These are phyloP conservation scores for Megaptera novaeangliae DNA, from an alignment of 2,113 vertebrate species.

Conservation along the genomic window DNA sequence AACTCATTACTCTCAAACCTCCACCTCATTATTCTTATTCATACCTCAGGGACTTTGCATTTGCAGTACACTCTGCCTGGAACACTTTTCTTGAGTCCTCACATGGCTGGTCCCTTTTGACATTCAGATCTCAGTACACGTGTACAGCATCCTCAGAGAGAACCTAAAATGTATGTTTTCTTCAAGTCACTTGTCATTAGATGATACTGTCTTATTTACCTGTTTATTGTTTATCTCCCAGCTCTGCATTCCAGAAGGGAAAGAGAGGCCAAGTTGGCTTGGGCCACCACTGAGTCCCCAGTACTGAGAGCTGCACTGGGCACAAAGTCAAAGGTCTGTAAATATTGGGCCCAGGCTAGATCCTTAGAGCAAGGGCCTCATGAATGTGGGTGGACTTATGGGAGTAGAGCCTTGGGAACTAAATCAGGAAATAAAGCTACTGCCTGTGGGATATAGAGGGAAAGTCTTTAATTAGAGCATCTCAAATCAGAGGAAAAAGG, in stretches of 20 bases:
- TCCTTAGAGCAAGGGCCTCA: background rate
- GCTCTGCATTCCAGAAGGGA: background rate
- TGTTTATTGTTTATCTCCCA: background rate
- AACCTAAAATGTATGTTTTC: background rate
- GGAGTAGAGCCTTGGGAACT: background rate
- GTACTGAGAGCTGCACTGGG: background rate
- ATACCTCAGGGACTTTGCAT: background rate
- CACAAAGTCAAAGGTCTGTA: background rate
- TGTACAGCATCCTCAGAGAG: background rate
- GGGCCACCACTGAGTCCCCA: background rate
- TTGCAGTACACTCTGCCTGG: background rate
- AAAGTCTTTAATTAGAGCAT: background rate
- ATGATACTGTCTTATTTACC: background rate
- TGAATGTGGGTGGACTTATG: background rate
- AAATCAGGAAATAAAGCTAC: background rate
- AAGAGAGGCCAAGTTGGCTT: background rate
- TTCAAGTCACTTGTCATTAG: background rate
- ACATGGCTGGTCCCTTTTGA: background rate
- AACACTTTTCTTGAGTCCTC: background rate
- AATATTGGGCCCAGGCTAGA: background rate
- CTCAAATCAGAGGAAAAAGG: background rate
- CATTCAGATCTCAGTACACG: background rate
- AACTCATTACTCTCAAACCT: background rate
- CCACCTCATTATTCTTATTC: background rate
- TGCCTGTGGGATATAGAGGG: background rate